Base-by-base conservation (phyloP, 2,113 vertebrate genomes). In the Syngnathoides biaculeatus region DNA sequence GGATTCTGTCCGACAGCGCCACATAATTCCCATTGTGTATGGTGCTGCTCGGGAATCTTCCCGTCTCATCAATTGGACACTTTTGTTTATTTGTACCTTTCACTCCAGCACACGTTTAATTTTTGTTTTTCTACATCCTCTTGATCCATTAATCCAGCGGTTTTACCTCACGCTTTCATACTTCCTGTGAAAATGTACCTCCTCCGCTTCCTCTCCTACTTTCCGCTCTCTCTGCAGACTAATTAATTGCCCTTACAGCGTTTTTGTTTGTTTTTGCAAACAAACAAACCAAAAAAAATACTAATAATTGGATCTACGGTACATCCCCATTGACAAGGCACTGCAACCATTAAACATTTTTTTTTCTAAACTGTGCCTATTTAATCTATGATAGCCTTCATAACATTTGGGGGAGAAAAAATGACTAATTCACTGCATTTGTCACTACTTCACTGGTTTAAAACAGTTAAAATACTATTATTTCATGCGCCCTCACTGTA, bases 141-240 rank as follows among this genome's bases (percentile, higher is more conserved):
- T 55, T 68, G 71, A 82, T 85, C 79, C 69, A 79, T 69, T 75
- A 72, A 79, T 64, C 66, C 14, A 0, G 15, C 1, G 0, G 35
- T 71, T 47, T 58, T 52, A 60, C 59, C 71, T 79, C 73, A 67
- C 38, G 27, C 69, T 67, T 68, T 66, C 65, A 73, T 59, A 61
- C 75, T 74, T 74, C 30, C 63, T n/a, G 24, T 52, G 53, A 48
- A 66, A 76, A 76, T 74, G 27, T 13, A 48, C 15, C 56, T 63
- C 53, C 55, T 64, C 72, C 71, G 53, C 60, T 60, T 75, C 68
- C 40, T 72, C 30, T 56, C 65, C 47, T 40, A 22, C 56, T 42
- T 53, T 53, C 59, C 65, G 66, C 67, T 22, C 47, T 74, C 74
- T 42, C 15, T 60, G 19, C 26, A 69, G 57, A 62, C 48, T 73